Percentiles rank a stretch among this genome's conserved stretches.
Evolutionary conservation across 2,888 invertebrate species (phyloP).

Genomic region (Girardia tigrina): DNA sequence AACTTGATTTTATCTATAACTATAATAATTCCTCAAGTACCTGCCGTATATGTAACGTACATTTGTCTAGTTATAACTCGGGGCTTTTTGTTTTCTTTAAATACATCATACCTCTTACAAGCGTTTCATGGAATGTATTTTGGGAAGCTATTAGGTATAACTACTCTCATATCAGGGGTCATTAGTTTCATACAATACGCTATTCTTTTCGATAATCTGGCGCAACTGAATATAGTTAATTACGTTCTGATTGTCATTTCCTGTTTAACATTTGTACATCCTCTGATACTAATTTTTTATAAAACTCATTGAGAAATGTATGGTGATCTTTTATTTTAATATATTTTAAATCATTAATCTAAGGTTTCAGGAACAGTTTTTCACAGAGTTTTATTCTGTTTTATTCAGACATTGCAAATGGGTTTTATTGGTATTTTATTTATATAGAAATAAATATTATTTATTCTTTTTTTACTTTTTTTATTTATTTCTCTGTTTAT

Average conservation of each 20-base stretch:
- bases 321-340: too few species aligned
- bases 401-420: too few species aligned
- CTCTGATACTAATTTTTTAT: too few species aligned
- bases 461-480: too few species aligned
- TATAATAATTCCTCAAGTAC: not conserved
- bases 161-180: not conserved
- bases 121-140: conserved; percentile 17
- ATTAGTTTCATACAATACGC: conserved; percentile 13
- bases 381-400: too few species aligned
- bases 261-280: not conserved
- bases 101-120: not conserved
- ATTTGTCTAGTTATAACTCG: not conserved
- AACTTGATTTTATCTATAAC: not conserved
- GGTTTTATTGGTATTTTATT: too few species aligned
- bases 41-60: not conserved
- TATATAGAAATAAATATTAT: too few species aligned
- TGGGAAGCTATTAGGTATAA: not conserved
- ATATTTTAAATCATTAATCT: too few species aligned
- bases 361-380: too few species aligned
- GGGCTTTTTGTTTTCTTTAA: not conserved
- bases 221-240: not conserved
- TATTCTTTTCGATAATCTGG: not conserved
- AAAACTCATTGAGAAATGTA: too few species aligned
- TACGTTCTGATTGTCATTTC: not conserved
- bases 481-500: too few species aligned